Percentiles rank a stretch among this genome's conserved stretches.
phyloP scores from a whole-genome alignment of 2,113 vertebrate genomes.

The Raphicerus campestris region DNA sequence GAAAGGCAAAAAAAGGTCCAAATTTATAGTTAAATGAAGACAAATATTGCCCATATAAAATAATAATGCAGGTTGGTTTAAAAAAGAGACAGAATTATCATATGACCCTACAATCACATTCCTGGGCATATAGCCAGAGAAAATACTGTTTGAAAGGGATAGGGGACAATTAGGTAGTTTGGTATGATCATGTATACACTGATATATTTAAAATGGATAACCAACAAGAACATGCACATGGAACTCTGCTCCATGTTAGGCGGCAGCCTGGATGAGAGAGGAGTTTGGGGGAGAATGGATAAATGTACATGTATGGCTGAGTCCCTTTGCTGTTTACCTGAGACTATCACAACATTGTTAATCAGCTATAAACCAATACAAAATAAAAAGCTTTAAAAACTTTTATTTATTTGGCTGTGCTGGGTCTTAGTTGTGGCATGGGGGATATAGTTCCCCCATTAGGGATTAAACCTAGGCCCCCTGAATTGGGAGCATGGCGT shows the following conservation, averaged over 20 bases:
- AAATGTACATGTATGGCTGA: background rate
- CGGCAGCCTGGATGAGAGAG: background rate
- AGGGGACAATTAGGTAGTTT: background rate
- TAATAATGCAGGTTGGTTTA: background rate
- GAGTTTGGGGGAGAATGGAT: background rate
- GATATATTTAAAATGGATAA: background rate
- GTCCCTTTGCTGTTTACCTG: background rate
- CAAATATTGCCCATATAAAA: background rate
- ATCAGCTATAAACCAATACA: background rate
- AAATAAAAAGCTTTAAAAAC: background rate
- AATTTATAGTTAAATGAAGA: conserved; percentile 8
- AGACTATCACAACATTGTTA: background rate
- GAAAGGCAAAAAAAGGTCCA: background rate
- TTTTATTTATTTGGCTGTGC: background rate
- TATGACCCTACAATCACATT: background rate
- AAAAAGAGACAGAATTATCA: background rate
- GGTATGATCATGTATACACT: background rate
- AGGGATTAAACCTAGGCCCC: background rate
- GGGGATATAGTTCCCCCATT: background rate
- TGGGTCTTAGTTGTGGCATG: background rate
- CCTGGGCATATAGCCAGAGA: background rate
- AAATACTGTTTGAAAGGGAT: background rate
- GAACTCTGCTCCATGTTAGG: background rate
- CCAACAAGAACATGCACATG: background rate
- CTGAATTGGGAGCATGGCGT: background rate